These are phyloP conservation scores for Nixonia krombeini DNA, from an alignment of 1,140 invertebrate species.

Conservation along the genomic window DNA sequence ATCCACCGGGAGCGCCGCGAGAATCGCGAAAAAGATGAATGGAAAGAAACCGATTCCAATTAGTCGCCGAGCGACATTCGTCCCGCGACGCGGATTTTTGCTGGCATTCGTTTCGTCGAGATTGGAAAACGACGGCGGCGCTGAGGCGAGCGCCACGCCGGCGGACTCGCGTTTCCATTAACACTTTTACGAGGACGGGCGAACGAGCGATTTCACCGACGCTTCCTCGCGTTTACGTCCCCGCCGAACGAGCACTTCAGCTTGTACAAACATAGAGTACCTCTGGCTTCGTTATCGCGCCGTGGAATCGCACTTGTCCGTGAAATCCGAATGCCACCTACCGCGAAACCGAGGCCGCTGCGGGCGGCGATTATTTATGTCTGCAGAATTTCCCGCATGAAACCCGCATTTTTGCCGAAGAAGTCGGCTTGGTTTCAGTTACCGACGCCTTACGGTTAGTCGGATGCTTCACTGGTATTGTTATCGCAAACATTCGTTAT, in stretches of 20 bases:
- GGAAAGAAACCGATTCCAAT: slow-evolving; percentile 15
- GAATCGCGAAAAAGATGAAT: slow-evolving; percentile 40
- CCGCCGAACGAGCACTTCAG: slow-evolving; percentile 49
- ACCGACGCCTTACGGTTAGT: too few relatives aligned
- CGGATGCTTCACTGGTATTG: too few relatives aligned
- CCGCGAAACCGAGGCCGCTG: slow-evolving; percentile 28
- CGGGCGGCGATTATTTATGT: slow-evolving; percentile 36
- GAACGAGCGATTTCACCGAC: slow-evolving; percentile 61
- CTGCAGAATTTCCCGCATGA: slow-evolving; percentile 36
- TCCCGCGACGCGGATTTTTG: neutral
- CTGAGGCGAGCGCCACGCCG: too few relatives aligned
- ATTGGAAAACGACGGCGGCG: slow-evolving; percentile 33
- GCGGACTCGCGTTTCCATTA: slow-evolving; percentile 59
- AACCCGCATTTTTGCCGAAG: too few relatives aligned
- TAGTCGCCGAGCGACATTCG: slow-evolving; percentile 13
- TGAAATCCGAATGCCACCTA: slow-evolving; percentile 33
- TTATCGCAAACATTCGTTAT: too few relatives aligned
- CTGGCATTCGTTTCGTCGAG: neutral
- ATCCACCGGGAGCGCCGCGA: too few relatives aligned
- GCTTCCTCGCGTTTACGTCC: slow-evolving; percentile 53
- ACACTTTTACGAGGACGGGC: slow-evolving; percentile 59
- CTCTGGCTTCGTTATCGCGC: slow-evolving; percentile 33
- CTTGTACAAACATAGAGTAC: slow-evolving; percentile 50
- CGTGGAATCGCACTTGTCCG: slow-evolving; percentile 31
- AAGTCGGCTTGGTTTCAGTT: too few relatives aligned